These are phyloP conservation scores for Falcunculus frontatus DNA, from an alignment of 2,113 vertebrate species.

Conservation along the genomic window DNA sequence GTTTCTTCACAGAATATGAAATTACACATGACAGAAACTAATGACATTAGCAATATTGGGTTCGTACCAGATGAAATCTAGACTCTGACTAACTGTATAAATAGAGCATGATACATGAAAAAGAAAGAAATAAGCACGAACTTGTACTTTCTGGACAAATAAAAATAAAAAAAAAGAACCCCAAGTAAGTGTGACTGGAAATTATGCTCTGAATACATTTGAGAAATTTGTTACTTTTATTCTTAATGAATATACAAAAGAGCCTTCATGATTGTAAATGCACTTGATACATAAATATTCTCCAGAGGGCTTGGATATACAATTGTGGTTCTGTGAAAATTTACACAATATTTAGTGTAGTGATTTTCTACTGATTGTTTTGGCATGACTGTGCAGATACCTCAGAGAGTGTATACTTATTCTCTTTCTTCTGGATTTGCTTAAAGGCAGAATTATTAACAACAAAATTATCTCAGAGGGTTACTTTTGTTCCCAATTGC, in stretches of 20 bases:
- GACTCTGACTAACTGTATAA: background rate
- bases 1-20: conserved; percentile 8
- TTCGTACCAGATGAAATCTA: background rate
- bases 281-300: background rate
- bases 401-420: background rate
- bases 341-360: background rate
- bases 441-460: background rate
- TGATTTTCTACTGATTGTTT: background rate
- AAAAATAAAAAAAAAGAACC: background rate
- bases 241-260: background rate
- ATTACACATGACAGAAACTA: background rate
- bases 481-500: background rate
- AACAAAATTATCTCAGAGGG: background rate
- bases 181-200: background rate
- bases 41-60: background rate
- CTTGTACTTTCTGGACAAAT: background rate
- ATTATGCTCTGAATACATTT: background rate
- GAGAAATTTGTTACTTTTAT: background rate
- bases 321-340: background rate
- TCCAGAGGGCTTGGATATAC: background rate
- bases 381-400: background rate
- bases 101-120: background rate
- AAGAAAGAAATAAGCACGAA: background rate
- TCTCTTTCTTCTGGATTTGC: background rate
- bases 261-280: background rate